phyloP scores from a whole-genome alignment of 2,113 vertebrate species.

The Cyphomyrus discorhynchus region DNA sequence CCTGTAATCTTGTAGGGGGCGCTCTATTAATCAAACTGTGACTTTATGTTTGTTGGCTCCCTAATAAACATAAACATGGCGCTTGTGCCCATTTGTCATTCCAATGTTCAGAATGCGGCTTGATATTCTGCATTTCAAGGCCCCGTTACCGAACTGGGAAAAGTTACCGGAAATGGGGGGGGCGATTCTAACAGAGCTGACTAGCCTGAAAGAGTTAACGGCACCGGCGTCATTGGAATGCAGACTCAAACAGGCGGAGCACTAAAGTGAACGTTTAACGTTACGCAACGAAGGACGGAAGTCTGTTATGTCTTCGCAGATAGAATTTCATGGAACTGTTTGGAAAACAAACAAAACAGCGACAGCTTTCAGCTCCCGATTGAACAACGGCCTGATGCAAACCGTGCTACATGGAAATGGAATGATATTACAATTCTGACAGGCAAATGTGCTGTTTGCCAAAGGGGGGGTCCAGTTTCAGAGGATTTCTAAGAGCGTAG shows the following conservation, averaged over 20 bases:
- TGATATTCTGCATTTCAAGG: background rate
- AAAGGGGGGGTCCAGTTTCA: background rate
- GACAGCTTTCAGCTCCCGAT: background rate
- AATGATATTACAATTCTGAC: background rate
- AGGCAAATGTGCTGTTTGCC: background rate
- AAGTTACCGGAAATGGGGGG: background rate
- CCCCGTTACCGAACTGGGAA: background rate
- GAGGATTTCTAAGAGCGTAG: background rate
- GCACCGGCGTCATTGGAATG: background rate
- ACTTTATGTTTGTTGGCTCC: background rate
- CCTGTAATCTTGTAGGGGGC: background rate
- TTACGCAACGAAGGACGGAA: background rate
- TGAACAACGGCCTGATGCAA: background rate
- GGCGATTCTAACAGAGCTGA: background rate
- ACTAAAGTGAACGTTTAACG: background rate
- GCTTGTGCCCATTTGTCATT: background rate
- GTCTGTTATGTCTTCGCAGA: background rate
- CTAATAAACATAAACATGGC: background rate
- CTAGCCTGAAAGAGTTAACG: background rate
- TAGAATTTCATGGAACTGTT: slow-evolving; percentile 10
- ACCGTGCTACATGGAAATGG: background rate
- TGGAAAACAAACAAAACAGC: slow-evolving; percentile 11
- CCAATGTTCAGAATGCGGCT: background rate
- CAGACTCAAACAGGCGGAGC: background rate
- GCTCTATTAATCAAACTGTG: background rate